Evolutionary conservation across 2,888 invertebrate genomes (phyloP).

Genomic region (Archips crataeganus): DNA sequence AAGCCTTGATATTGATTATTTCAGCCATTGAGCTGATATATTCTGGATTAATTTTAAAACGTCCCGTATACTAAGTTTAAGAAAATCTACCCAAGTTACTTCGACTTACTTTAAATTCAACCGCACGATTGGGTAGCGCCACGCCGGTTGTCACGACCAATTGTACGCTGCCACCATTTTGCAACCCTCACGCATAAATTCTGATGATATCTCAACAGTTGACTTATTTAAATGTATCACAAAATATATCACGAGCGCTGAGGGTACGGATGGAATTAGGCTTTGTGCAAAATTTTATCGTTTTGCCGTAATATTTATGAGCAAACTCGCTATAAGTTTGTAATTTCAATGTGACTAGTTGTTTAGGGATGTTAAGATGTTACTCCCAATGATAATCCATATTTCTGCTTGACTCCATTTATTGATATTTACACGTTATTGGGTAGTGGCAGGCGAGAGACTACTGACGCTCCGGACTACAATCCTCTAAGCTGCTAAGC

Average conservation of each 20-base stretch:
- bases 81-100: conserved; percentile 20
- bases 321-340: not conserved
- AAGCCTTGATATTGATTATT: too few species aligned
- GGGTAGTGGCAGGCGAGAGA: too few species aligned
- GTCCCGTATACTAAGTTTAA: not conserved
- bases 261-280: conserved; percentile 38
- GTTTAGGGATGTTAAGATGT: too few species aligned
- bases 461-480: too few species aligned
- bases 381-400: too few species aligned
- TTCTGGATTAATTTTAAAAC: too few species aligned
- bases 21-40: too few species aligned
- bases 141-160: conserved; percentile 70
- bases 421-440: too few species aligned
- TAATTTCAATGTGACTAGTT: not conserved
- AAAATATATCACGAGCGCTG: conserved; percentile 46
- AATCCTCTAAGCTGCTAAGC: too few species aligned
- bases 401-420: too few species aligned
- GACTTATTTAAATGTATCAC: conserved; percentile 64
- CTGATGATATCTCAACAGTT: conserved; percentile 66
- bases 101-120: conserved; percentile 39
- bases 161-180: conserved; percentile 61
- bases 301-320: not conserved
- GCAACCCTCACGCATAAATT: conserved; percentile 69
- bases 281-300: conserved; percentile 28
- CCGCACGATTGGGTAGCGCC: conserved; percentile 53